phyloP scores from a whole-genome alignment of 1,140 invertebrate species.

The Neuroterus valhalla region DNA sequence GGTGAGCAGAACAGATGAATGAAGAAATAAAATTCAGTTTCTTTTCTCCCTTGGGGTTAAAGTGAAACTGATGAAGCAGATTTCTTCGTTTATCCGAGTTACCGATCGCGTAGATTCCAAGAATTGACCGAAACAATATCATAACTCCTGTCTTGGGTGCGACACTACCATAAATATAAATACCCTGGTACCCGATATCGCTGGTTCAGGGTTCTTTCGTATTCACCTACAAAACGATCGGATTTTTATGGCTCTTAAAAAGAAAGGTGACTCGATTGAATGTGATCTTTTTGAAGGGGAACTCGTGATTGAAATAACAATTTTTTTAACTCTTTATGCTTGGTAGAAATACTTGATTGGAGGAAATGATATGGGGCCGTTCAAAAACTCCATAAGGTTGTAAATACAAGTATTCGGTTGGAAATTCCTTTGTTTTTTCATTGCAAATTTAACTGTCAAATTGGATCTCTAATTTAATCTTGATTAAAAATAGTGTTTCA shows the following conservation, averaged over 20 bases:
- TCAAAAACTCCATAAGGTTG: no score
- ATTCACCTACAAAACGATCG: constrained; percentile 61
- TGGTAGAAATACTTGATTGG: background rate
- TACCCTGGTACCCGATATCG: constrained; percentile 57
- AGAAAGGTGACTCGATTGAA: constrained; percentile 47
- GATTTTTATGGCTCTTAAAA: constrained; percentile 59
- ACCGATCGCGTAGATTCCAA: constrained; percentile 73
- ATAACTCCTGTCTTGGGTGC: constrained; percentile 71
- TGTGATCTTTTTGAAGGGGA: constrained; percentile 33
- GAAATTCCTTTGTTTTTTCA: no score
- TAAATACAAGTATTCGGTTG: no score
- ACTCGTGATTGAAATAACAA: constrained; percentile 66
- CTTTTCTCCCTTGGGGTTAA: constrained; percentile 3
- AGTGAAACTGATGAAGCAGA: constrained; percentile 43
- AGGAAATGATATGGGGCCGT: no score
- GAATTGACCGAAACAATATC: constrained; percentile 73
- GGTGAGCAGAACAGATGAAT: constrained; percentile 39
- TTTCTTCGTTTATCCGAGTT: constrained; percentile 66
- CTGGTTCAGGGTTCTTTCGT: constrained; percentile 53
- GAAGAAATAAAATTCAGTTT: constrained; percentile 52
- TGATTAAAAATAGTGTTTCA: no score
- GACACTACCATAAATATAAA: constrained; percentile 69
- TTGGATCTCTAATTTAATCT: no score
- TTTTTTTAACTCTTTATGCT: background rate
- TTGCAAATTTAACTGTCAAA: no score